Conservation (phyloP, 2,888 invertebrate species). For the Eremobia ochroleuca region DNA sequence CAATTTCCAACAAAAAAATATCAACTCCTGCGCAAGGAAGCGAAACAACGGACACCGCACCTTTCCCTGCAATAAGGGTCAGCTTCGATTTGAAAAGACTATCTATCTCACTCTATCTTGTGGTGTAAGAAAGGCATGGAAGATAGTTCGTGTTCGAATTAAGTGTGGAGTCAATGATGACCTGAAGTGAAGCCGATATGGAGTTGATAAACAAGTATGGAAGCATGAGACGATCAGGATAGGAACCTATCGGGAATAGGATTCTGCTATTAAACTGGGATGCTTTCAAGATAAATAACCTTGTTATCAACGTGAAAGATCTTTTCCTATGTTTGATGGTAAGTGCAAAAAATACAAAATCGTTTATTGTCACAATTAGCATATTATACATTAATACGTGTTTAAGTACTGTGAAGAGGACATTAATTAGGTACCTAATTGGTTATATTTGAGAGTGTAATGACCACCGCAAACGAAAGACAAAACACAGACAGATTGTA, state of each 20-base stretch:
- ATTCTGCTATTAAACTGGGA: neutral
- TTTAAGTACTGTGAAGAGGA: neutral
- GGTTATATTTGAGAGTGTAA: neutral
- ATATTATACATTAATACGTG: too few relatives aligned
- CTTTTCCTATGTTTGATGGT: neutral
- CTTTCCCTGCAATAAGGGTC: constrained; percentile 66
- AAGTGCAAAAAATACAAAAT: too few relatives aligned
- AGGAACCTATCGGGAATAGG: neutral
- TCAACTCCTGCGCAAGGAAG: constrained; percentile 70
- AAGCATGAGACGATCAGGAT: constrained; percentile 5
- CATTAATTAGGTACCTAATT: neutral
- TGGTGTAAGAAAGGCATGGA: constrained; percentile 27
- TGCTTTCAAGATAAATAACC: constrained; percentile 1
- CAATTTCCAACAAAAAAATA: constrained; percentile 61
- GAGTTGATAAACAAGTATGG: constrained; percentile 44
- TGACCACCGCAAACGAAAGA: neutral
- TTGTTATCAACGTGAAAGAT: neutral
- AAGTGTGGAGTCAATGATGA: constrained; percentile 48
- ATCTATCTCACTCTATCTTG: constrained; percentile 39
- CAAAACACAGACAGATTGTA: neutral
- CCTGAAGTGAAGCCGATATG: constrained; percentile 45
- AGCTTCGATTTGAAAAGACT: constrained; percentile 56
- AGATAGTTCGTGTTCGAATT: constrained; percentile 53
- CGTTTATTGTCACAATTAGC: too few relatives aligned
- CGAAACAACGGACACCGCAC: constrained; percentile 70